A percentile compares a stretch with the other conserved stretches of the same genome.
Conservation (phyloP, 2,797 vertebrate species). For the Phrynocephalus guinanensis region DNA sequence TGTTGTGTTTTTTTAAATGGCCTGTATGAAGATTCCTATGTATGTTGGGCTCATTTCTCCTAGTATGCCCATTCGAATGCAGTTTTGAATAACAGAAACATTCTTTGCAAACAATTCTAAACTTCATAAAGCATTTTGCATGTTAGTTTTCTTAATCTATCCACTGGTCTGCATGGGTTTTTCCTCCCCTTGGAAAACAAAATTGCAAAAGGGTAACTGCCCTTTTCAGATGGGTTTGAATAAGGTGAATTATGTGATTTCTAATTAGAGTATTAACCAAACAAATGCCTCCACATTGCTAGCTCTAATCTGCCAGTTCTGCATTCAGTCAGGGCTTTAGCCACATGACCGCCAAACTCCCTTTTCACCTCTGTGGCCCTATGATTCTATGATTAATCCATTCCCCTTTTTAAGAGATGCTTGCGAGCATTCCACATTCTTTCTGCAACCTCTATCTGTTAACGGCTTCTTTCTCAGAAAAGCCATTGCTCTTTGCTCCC, state of each 20-base stretch:
- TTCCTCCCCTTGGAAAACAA: too few species aligned
- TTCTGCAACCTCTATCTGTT: background rate
- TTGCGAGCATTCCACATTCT: slow-evolving; percentile 32
- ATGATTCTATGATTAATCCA: slow-evolving; percentile 17
- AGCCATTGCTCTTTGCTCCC: background rate
- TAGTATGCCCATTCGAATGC: background rate
- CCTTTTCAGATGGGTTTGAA: too few species aligned
- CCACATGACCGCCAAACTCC: background rate
- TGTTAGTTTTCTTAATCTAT: too few species aligned
- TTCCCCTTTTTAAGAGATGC: background rate
- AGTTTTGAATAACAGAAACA: background rate
- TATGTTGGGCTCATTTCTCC: background rate
- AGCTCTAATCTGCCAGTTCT: background rate
- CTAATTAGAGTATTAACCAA: too few species aligned
- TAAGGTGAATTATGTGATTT: too few species aligned
- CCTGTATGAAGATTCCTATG: too few species aligned
- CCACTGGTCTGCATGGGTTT: too few species aligned
- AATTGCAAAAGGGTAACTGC: too few species aligned
- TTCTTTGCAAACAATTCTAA: background rate
- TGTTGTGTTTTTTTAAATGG: background rate
- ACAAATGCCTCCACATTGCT: too few species aligned
- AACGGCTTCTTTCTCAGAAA: slow-evolving; percentile 24
- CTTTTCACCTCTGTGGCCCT: background rate
- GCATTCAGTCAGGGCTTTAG: background rate
- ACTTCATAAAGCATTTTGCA: too few species aligned